These are phyloP conservation scores for Camponotus floridanus DNA, from an alignment of 1,140 invertebrate genomes.

Conservation along the genomic window DNA sequence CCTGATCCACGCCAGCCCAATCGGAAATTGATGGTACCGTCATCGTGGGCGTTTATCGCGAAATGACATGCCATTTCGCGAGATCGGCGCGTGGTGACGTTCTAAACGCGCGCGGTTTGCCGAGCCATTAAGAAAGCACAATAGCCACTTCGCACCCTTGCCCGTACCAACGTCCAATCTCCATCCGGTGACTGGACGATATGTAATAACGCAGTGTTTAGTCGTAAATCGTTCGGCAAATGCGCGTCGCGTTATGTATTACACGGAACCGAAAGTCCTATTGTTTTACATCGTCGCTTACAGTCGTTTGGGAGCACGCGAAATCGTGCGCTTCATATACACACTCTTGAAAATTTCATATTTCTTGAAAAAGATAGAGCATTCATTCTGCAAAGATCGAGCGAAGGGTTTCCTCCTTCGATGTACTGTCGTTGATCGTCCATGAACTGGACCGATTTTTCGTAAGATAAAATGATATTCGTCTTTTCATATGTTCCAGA, in stretches of 20 bases:
- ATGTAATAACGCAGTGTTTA: conserved; percentile 64
- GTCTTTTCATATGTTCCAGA: background rate
- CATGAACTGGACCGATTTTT: conserved; percentile 12
- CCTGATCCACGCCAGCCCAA: conserved; percentile 31
- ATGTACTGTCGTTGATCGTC: background rate
- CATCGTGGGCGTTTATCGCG: conserved; percentile 41
- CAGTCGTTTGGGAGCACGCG: conserved; percentile 6
- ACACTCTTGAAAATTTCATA: conserved; percentile 50
- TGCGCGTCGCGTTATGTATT: conserved; percentile 21
- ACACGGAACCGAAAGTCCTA: conserved; percentile 36
- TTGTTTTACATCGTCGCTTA: background rate
- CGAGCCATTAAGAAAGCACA: conserved; percentile 76
- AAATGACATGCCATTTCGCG: conserved; percentile 54
- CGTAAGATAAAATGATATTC: conserved; percentile 2
- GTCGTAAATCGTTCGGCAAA: conserved; percentile 65
- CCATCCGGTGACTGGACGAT: conserved; percentile 33
- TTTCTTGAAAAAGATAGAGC: conserved; percentile 48
- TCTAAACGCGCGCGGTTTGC: conserved; percentile 61
- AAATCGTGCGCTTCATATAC: background rate
- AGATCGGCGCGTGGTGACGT: conserved; percentile 33
- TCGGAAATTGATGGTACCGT: conserved; percentile 60
- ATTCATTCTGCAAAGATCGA: conserved; percentile 6
- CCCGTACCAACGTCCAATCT: background rate
- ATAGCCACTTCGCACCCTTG: conserved; percentile 58
- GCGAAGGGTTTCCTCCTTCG: background rate